A percentile compares a stretch with the other conserved stretches of the same genome.
phyloP scores from a whole-genome alignment of 2,797 vertebrate species.

The Steatocranus sp. region DNA sequence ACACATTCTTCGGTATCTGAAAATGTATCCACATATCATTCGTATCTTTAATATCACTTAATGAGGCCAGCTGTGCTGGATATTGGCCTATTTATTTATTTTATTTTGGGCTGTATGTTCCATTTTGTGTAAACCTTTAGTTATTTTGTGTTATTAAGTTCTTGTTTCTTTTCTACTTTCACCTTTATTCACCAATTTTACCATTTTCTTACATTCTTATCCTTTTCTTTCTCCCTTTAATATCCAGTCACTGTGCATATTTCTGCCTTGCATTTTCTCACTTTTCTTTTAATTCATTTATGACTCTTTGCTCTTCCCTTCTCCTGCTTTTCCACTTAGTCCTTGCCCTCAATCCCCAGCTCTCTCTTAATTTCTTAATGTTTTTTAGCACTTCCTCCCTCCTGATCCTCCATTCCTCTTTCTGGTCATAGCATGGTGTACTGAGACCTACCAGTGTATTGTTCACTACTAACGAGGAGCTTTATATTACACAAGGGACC shows the following conservation, averaged over 20 bases:
- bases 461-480: slow-evolving; percentile 74
- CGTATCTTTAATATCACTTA: not conserved
- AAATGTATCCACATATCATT: not conserved
- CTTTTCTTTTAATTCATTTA: not conserved
- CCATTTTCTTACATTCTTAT: not conserved
- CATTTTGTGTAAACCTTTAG: not conserved
- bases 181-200: not conserved
- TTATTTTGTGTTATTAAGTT: not conserved
- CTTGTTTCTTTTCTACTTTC: not conserved
- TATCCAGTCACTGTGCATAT: not conserved
- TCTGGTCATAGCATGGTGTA: slow-evolving; percentile 37
- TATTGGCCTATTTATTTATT: not conserved
- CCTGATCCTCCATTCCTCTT: slow-evolving; percentile 27
- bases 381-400: slow-evolving; percentile 36
- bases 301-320: not conserved
- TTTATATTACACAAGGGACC: slow-evolving; percentile 73
- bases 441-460: slow-evolving; percentile 71
- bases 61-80: not conserved
- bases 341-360: not conserved
- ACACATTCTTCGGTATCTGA: not conserved
- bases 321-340: not conserved
- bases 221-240: not conserved
- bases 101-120: not conserved
- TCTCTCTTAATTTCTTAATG: slow-evolving; percentile 19
- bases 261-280: not conserved